Percentiles rank a stretch among this genome's conserved stretches.
These are phyloP conservation scores for Phataginus tricuspis DNA, from an alignment of 2,797 vertebrate genomes.

Conservation along the genomic window DNA sequence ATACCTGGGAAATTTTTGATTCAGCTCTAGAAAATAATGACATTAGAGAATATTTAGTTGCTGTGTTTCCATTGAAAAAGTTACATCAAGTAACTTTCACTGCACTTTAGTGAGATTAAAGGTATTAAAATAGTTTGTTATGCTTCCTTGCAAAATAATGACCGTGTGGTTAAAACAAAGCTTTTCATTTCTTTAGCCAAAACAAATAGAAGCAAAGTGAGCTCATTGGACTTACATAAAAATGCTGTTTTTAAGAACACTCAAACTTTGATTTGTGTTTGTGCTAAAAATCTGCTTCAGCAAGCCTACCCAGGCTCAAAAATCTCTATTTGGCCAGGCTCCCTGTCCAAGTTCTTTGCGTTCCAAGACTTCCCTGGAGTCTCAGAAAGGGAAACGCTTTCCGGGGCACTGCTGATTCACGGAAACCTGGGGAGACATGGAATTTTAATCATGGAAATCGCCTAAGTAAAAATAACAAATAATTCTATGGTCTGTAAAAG, in stretches of 20 bases:
- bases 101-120: conserved; percentile 57
- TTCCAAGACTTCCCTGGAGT: conserved; percentile 67
- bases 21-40: neutral
- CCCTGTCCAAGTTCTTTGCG: conserved; percentile 62
- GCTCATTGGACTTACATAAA: conserved; percentile 54
- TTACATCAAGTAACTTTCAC: conserved; percentile 19
- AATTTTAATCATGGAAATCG: conserved; percentile 69
- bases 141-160: conserved; percentile 39
- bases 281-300: conserved; percentile 34
- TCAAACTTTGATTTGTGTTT: conserved; percentile 64
- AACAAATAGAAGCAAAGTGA: conserved; percentile 62
- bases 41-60: neutral
- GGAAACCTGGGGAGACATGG: conserved; percentile 59
- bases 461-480: conserved; percentile 62
- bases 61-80: conserved; percentile 44
- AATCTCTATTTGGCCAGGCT: conserved; percentile 49
- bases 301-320: conserved; percentile 4
- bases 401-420: conserved; percentile 57
- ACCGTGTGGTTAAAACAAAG: conserved; percentile 21
- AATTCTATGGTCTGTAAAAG: conserved; percentile 32
- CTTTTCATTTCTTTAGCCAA: conserved; percentile 57
- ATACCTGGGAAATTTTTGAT: conserved; percentile 24
- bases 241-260: conserved; percentile 48
- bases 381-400: conserved; percentile 61
- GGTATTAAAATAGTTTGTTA: conserved; percentile 23